Evolutionary conservation across 1,140 invertebrate species (phyloP).

Genomic region (Meloidogyne exigua): DNA sequence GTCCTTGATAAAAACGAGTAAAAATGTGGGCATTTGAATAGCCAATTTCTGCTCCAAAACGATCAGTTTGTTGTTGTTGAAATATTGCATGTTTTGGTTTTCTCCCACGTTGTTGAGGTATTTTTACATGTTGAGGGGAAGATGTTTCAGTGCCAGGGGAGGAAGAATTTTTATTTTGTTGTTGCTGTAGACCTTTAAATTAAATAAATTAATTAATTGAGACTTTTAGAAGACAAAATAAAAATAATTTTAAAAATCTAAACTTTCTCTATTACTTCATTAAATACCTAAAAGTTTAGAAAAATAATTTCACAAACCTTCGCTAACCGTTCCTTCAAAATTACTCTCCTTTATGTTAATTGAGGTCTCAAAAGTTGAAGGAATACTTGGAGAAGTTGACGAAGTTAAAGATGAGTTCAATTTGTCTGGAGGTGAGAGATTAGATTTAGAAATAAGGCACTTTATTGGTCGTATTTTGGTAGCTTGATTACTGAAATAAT

Average conservation of each 20-base stretch:
- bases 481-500: background rate
- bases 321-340: background rate
- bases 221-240: no score
- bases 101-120: conserved; percentile 7
- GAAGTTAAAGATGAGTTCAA: background rate
- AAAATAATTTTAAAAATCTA: no score
- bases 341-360: background rate
- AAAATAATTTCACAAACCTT: no score
- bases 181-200: background rate
- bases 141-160: background rate
- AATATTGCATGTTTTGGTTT: conserved; percentile 14
- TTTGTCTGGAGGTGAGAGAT: background rate
- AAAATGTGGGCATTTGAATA: conserved; percentile 40
- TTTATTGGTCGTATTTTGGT: background rate
- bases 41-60: conserved; percentile 27
- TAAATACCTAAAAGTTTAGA: no score
- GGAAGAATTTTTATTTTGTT: background rate
- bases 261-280: no score
- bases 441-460: background rate
- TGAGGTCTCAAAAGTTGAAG: background rate
- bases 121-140: background rate
- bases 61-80: conserved; percentile 22
- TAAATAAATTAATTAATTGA: no score
- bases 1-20: conserved; percentile 40
- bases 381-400: background rate